Evolutionary conservation across 2,797 vertebrate species (phyloP).

Genomic region (Carapus acus): DNA sequence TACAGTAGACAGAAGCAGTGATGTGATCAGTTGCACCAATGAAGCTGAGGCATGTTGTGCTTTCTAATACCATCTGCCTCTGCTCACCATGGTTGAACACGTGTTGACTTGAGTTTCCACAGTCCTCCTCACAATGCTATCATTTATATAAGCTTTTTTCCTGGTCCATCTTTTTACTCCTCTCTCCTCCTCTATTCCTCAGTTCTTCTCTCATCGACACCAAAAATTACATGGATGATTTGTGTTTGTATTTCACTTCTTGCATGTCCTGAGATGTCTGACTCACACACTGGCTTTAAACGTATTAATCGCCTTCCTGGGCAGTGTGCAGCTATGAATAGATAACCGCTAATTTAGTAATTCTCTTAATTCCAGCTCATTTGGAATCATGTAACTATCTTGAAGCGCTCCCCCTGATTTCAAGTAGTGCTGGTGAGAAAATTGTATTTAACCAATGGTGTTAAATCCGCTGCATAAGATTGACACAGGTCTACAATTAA

Average conservation of each 20-base stretch:
- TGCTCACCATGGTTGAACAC: too few relatives aligned
- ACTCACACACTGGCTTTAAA: slow-evolving; percentile 28
- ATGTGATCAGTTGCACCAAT: too few relatives aligned
- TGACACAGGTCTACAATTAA: slow-evolving; percentile 58
- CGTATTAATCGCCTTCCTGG: slow-evolving; percentile 50
- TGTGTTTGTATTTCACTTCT: slow-evolving; percentile 31
- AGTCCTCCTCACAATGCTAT: too few relatives aligned
- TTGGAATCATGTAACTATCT: slow-evolving; percentile 40
- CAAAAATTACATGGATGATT: slow-evolving; percentile 11
- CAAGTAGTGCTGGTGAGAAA: slow-evolving; percentile 52
- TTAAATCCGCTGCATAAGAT: slow-evolving; percentile 44
- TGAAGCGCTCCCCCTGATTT: slow-evolving; percentile 37
- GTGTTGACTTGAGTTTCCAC: too few relatives aligned
- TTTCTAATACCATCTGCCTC: too few relatives aligned
- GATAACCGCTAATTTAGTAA: slow-evolving; percentile 56
- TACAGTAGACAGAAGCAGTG: too few relatives aligned
- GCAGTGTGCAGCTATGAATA: slow-evolving; percentile 56
- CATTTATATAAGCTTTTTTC: too few relatives aligned
- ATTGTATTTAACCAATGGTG: slow-evolving; percentile 55
- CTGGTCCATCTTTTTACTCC: too few relatives aligned
- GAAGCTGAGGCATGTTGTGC: too few relatives aligned
- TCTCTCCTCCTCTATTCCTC: too few relatives aligned
- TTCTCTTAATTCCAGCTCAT: slow-evolving; percentile 56
- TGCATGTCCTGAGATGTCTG: slow-evolving; percentile 17
- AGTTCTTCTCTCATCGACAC: not conserved